phyloP scores from a whole-genome alignment of 2,113 vertebrate genomes.

The Aix galericulata region DNA sequence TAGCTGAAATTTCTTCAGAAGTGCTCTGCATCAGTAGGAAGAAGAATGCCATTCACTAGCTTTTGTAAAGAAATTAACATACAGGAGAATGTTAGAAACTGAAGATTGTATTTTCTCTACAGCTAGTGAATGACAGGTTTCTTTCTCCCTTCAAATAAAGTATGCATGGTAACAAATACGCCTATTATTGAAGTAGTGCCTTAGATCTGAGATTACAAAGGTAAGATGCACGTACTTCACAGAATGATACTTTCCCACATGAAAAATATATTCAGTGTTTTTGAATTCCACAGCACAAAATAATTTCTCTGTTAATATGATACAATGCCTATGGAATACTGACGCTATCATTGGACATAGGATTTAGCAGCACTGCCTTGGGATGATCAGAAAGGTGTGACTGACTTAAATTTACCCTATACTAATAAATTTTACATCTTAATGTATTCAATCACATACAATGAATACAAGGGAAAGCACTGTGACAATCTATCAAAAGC shows the following conservation, averaged over 20 bases:
- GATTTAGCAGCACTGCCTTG: background rate
- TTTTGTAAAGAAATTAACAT: background rate
- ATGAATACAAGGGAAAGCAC: background rate
- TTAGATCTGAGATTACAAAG: background rate
- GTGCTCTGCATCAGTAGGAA: background rate
- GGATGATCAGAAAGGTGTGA: background rate
- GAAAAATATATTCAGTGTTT: background rate
- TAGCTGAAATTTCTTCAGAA: background rate
- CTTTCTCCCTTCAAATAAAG: background rate
- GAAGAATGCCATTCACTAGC: background rate
- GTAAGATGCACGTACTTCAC: background rate
- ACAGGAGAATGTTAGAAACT: background rate
- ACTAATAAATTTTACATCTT: background rate
- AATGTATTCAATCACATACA: background rate
- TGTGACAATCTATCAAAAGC: background rate
- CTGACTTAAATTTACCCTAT: background rate
- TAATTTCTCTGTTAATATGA: background rate
- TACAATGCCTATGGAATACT: background rate
- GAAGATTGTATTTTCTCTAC: background rate
- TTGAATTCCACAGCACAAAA: background rate
- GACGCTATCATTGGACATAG: accelerated
- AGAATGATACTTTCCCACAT: background rate
- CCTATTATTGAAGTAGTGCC: background rate
- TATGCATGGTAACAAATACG: background rate
- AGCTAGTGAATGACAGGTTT: background rate